phyloP scores from a whole-genome alignment of 1,140 invertebrate genomes.

The Drosophila dunni region DNA sequence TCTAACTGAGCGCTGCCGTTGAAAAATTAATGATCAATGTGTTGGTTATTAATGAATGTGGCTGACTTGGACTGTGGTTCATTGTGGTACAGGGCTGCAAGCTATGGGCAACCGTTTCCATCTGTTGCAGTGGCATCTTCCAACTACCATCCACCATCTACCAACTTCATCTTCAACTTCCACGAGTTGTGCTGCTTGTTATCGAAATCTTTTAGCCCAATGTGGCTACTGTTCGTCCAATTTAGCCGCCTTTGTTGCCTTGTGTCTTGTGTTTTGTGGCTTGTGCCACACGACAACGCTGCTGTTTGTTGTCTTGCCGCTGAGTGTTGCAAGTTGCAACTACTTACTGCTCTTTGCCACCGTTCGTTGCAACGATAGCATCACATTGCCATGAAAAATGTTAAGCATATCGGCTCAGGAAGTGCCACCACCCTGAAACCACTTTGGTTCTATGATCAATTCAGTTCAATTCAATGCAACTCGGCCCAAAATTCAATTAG shows the following conservation, averaged over 20 bases:
- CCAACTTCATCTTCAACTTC: conserved; percentile 27
- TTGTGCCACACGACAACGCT: neutral
- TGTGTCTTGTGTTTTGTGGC: neutral
- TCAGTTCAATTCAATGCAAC: neutral
- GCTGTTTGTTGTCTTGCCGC: conserved; percentile 37
- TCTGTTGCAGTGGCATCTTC: conserved; percentile 23
- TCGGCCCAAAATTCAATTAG: conserved; percentile 35
- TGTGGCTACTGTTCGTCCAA: conserved; percentile 70
- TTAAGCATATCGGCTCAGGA: neutral
- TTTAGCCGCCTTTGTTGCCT: conserved; percentile 17
- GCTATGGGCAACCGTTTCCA: conserved; percentile 6
- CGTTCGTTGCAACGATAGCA: conserved; percentile 27
- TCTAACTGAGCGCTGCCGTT: conserved; percentile 51
- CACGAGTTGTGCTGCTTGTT: conserved; percentile 46
- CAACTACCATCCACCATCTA: neutral
- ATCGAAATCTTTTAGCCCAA: conserved; percentile 77
- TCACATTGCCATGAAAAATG: conserved; percentile 34
- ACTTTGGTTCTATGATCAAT: conserved; percentile 46
- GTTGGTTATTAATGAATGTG: conserved; percentile 75
- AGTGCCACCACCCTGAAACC: conserved; percentile 31
- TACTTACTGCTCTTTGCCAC: conserved; percentile 14
- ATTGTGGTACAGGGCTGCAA: neutral
- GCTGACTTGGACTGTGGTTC: neutral
- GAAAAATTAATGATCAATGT: conserved; percentile 78
- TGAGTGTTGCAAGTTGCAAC: conserved; percentile 12